Base-by-base conservation (phyloP, 2,888 invertebrate genomes). In the Leptopterna dolabrata region DNA sequence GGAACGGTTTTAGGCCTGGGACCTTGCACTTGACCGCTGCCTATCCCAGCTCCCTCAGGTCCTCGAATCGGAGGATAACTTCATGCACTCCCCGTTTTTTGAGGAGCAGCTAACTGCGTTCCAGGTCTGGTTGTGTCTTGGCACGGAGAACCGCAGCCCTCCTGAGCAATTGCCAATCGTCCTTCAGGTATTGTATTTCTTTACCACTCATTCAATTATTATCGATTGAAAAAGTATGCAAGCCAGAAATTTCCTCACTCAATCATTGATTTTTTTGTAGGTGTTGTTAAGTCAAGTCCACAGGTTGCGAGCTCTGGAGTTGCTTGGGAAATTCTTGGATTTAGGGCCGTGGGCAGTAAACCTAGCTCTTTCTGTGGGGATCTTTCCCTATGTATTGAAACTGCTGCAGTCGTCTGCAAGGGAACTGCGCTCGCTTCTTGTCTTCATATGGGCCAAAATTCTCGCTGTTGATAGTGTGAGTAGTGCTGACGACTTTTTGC, bases 371-470 rank as follows among this genome's bases (percentile, higher is more conserved):
- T 97, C 97, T 86, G 99, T 99, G 76, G 99, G 99, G 90, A 99
- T 99, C 91, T 99, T 99, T 92, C 99, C 99, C 0, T 99, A 99
- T 92, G 98, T 99, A 90, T 94, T 99, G 86, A 99, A 99, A 92
- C 93, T 99, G 90, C 93, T 99, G 90, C 99, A 99, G 93, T 98
- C 98, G 90, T 96, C 96, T 89, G 98, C 98, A 2, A 94, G 95
- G 90, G 99, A 99, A 92, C 93, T 99, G 90, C 94, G 98, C 87
- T 97, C 98, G 9, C 94, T 98, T 88, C 94, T 99, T 90, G 98
- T 99, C 73, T 99, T 98, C 92, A 99, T 99, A 90, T 99, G 99
- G 99, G 98, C 99, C 24, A 98, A 99, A 93, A 98, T 99, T 90
- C 93, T 99, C 87, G 98, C 99, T 43, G 98, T 99, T 6, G 99